Conservation (phyloP, 2,888 invertebrate genomes). For the Trichopria drosophilae region DNA sequence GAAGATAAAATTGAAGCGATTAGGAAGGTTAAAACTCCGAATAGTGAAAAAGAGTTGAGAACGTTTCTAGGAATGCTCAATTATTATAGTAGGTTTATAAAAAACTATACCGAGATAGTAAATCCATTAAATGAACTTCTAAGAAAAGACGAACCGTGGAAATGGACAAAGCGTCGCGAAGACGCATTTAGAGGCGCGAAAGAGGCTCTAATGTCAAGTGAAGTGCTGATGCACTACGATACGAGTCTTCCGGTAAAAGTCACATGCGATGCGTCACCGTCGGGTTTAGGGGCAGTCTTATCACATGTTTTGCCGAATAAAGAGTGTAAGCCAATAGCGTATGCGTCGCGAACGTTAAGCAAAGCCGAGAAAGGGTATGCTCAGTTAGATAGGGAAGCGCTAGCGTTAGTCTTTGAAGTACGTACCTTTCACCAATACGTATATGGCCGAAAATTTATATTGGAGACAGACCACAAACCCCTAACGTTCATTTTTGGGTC, state of each 20-base stretch:
- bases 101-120: not conserved
- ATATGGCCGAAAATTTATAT: constrained; percentile 35
- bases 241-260: constrained; percentile 18
- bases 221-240: too few relatives aligned
- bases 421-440: constrained; percentile 40
- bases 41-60: too few relatives aligned
- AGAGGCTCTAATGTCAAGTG: not conserved
- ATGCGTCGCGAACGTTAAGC: constrained; percentile 31
- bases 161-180: constrained; percentile 9
- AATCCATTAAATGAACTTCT: not conserved
- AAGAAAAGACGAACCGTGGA: not conserved
- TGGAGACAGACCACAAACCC: constrained; percentile 53
- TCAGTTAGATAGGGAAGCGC: constrained; percentile 40
- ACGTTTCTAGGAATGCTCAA: too few relatives aligned
- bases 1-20: constrained; percentile 33
- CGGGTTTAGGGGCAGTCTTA: constrained; percentile 24
- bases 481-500: constrained; percentile 43
- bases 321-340: too few relatives aligned
- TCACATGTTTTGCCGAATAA: constrained; percentile 34
- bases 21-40: too few relatives aligned
- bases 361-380: constrained; percentile 26
- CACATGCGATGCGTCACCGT: constrained; percentile 15
- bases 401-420: constrained; percentile 35
- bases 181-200: constrained; percentile 17
- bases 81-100: too few relatives aligned